Base-by-base conservation (phyloP, 2,797 vertebrate genomes). In the Pseudomugil gertrudae region DNA sequence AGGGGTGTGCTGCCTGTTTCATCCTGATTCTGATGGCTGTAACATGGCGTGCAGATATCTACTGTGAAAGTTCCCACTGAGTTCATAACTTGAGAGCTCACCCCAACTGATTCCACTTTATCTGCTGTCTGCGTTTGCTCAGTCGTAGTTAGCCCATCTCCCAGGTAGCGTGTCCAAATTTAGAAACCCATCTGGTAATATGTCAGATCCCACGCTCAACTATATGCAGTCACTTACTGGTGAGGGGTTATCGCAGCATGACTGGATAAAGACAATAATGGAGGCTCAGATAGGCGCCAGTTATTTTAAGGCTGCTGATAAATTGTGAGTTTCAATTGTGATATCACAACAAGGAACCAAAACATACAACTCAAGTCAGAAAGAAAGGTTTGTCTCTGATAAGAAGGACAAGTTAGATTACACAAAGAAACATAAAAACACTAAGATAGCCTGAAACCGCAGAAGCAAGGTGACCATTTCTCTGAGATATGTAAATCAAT, bases 101-200 rank as follows among this genome's bases (percentile, higher is more conserved):
- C 36, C 64, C 55, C 6, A 3, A 13, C 69, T 68, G 61, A 38
- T 57, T 63, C 7, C 60, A 27, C 66, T 24, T 30, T 67, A 48
- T 35, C 60, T 65, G 66, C 60, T 55, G 56, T 50, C 66, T 74
- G 56, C 26, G 6, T 66, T 69, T 63, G 11, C 63, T 69, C 55
- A 30, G 7, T 63, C 69, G 66, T 53, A 43, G 66, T 73, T 48
- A 62, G 66, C 60, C 43, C 35, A 77, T 57, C 78, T 74, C 59
- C 57, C 58, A 64, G 64, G 19, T 63, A 72, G 67, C 35, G 61
- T 54, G 60, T 81, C 69, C 50, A 69, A 66, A 81, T 72, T 72
- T 85, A 79, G 60, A 76, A 85, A 77, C 40, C 13, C 67, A 3
- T n/a, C 64, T 72, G 80, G 76, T 71, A 66, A 53, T 62, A 19